Base-by-base conservation (phyloP, 2,113 vertebrate species). In the Notarius lentiginosus region DNA sequence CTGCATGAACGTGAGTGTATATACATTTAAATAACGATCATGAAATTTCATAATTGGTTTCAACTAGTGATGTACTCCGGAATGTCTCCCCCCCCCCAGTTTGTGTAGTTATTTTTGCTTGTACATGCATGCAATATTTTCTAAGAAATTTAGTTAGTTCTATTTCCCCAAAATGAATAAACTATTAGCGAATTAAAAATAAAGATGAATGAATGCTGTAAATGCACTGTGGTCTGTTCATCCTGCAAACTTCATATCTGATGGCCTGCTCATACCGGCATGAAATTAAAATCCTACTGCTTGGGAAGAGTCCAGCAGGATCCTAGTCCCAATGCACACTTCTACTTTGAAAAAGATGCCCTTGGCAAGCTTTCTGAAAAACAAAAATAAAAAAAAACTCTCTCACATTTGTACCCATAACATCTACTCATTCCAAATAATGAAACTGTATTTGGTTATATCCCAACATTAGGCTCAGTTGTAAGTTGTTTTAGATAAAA, bases 261-360 rank as follows among this genome's bases (percentile, higher is more conserved):
- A 79, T 55, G 56, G 75, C 27, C 55, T 80, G 77, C 55, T 80
- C 55, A 80, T 58, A 80, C 53, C 3, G 1, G 55, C 77, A 80
- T 80, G 77, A 80, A 80, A 80, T 80, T 80, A 80, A 80, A 80
- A 80, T 11, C 15, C 76, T 77, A 15, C 77, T 22, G 15, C 55
- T 30, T 80, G 77, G 15, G 17, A 79, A 60, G 27, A 80, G 77
- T 80, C 77, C 55, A 60, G 15, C 0, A 27, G n/a, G 27, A 60
- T 34, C n/a, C 77, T 30, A 34, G n/a, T 79, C 53, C 76, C n/a
- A 77, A 20, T 51, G 22, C 73, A 76, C 22, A 5, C 10, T 2
- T 55, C 51, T 79, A 27, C 7, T 58, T 24, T 58, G 24, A 58
- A 58, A 56, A 56, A 34, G 30, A 72, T 22, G 8, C 5, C 41